Evolutionary conservation across 2,888 invertebrate species (phyloP), one percentile per base, ranked within the genome.

Genomic region (Ectemnius continuus): DNA sequence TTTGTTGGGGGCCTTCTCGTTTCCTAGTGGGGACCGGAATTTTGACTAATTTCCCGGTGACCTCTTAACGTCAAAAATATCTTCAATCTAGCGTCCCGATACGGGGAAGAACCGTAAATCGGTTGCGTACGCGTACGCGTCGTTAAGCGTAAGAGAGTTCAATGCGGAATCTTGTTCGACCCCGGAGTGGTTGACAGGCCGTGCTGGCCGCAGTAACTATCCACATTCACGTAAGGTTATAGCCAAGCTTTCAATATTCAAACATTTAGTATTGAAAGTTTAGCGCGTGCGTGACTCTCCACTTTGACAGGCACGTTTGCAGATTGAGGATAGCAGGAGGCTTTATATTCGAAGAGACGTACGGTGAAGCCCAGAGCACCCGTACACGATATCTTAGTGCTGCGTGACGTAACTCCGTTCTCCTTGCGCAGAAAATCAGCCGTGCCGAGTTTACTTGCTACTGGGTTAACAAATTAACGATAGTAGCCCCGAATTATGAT

Each of bases 11-110:
- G 94, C 94, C 93, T 93, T 95, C 94, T 93, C 93, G 94, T 93
- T 94, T 95, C 93, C 94, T 94, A 94, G 95, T 95, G 92, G 95
- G 95, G 94, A 95, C 95, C 95, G 95, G 95, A 95, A 95, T 95
- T 95, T 95, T 95, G 95, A 93, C 88, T 87, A 91, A 86, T 91
- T 91, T 91, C 82, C 82, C 81, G 81, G 81, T 84, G 66, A 83
- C 80, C 58, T 67, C 63, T 79, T 59, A 75, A 76, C 75, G 77
- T 79, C 65, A 63, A 83, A 82, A 82, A 82, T 75, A 75, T 65
- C 61, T 72, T 74, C 65, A 59, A 46, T 59, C 65, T 66, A 61
- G 63, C 47, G 59, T 76, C 76, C 73, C 76, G 69, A 64, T 52
- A 47, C 47, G 45, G 57, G 28, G 36, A 69, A 71, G 69, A 69